Evolutionary conservation across 2,797 vertebrate genomes (phyloP).

Genomic region (Nyctalus aviator): DNA sequence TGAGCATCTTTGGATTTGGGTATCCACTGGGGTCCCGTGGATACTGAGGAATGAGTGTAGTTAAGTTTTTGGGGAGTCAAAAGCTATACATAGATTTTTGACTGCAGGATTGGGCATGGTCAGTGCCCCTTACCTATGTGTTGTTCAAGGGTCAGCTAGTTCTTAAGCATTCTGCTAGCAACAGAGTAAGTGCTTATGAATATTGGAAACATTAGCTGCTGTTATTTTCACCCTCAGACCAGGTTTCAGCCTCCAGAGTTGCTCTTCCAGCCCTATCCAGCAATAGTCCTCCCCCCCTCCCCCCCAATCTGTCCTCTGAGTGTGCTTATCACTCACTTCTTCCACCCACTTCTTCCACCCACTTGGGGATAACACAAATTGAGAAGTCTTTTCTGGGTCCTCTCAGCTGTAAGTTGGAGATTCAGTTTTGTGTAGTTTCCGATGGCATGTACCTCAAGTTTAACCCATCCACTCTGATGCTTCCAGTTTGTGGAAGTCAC

Average conservation of each 20-base stretch:
- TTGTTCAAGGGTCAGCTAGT: not conserved
- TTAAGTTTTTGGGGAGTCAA: not conserved
- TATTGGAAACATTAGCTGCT: not conserved
- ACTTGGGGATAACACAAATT: not conserved
- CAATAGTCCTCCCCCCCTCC: not conserved
- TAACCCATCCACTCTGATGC: not conserved
- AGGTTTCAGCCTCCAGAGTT: not conserved
- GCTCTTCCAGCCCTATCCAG: not conserved
- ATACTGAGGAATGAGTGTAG: not conserved
- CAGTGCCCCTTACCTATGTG: not conserved
- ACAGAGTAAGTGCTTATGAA: not conserved
- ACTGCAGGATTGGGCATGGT: not conserved
- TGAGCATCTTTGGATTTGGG: not conserved
- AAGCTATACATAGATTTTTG: not conserved
- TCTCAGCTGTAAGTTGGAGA: not conserved
- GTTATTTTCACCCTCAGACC: not conserved
- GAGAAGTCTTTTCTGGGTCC: not conserved
- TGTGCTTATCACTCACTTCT: not conserved
- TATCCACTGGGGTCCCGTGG: not conserved
- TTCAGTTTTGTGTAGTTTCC: not conserved
- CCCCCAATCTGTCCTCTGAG: not conserved
- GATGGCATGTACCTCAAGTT: rapidly evolving
- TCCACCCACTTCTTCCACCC: not conserved
- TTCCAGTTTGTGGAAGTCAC: not conserved
- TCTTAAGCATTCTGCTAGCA: not conserved